These are phyloP conservation scores for Brotogeris chrysoptera DNA, from an alignment of 2,797 vertebrate genomes.

Conservation along the genomic window DNA sequence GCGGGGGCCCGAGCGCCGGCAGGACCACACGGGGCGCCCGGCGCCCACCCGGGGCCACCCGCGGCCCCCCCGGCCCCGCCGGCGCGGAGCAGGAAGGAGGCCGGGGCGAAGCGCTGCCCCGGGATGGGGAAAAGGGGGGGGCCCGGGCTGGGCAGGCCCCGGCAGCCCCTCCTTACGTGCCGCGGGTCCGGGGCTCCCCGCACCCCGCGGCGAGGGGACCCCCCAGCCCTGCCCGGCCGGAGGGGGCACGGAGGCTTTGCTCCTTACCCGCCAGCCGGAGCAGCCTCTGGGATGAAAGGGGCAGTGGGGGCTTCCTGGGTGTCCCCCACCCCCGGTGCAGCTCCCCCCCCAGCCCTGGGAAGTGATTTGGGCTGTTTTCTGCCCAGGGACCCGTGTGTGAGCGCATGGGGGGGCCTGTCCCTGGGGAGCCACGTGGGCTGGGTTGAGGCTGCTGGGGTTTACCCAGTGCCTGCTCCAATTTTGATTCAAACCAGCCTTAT, in stretches of 20 bases:
- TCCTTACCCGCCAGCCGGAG: not conserved
- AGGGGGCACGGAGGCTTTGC: not conserved
- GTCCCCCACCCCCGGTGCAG: not conserved
- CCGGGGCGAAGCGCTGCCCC: not conserved
- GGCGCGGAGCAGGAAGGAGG: not conserved
- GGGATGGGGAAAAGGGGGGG: not conserved
- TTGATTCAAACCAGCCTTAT: conserved; percentile 59
- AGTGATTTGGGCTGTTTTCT: not conserved
- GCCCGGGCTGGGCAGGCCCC: not conserved
- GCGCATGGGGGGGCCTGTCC: not conserved
- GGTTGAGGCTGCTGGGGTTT: conserved; percentile 44
- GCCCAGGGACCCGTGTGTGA: not conserved
- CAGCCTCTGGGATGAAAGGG: not conserved
- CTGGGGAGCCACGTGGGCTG: not conserved
- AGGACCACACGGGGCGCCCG: not conserved
- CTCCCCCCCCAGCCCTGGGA: not conserved
- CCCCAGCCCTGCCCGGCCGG: not conserved
- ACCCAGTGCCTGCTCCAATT: conserved; percentile 36
- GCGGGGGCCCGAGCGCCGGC: conserved; percentile 28
- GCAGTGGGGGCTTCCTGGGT: not conserved
- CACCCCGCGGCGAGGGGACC: not conserved
- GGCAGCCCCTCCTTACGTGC: not conserved
- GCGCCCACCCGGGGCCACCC: not conserved
- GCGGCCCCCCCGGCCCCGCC: not conserved
- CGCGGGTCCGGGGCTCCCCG: accelerated